Evolutionary conservation across 2,113 vertebrate species (phyloP).

Genomic region (Macquaria ambigua): DNA sequence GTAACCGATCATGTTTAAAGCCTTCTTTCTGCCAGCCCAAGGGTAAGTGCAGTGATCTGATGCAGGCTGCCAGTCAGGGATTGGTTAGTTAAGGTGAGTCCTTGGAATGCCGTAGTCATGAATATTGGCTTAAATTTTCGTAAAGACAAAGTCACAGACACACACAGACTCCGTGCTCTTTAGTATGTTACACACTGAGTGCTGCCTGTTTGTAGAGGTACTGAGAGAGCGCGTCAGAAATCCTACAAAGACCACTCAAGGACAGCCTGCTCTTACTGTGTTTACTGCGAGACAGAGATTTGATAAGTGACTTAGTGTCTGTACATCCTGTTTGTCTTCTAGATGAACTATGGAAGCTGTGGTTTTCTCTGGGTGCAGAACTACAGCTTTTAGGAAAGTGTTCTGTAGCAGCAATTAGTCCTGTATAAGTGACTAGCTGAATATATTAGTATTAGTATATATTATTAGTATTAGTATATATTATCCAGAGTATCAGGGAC

Average conservation of each 20-base stretch:
- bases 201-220: neutral
- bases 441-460: neutral
- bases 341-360: neutral
- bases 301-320: constrained; percentile 44
- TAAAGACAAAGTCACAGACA: neutral
- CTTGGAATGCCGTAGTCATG: neutral
- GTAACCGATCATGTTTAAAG: constrained; percentile 49
- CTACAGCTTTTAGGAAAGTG: neutral
- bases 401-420: neutral
- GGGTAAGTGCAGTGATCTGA: constrained; percentile 20
- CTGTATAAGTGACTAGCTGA: neutral
- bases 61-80: constrained; percentile 14
- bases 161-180: neutral
- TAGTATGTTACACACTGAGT: neutral
- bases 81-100: constrained; percentile 24
- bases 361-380: neutral
- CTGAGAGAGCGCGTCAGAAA: constrained; percentile 18
- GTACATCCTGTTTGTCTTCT: constrained; percentile 27
- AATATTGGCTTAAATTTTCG: constrained; percentile 10
- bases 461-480: no score
- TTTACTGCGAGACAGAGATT: constrained; percentile 8
- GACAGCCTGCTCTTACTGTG: constrained; percentile 8
- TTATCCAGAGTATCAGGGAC: neutral
- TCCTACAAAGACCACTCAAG: constrained; percentile 25
- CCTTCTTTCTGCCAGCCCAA: constrained; percentile 11